Evolutionary conservation across 2,113 vertebrate genomes (phyloP).

Genomic region (Pogona vitticeps): DNA sequence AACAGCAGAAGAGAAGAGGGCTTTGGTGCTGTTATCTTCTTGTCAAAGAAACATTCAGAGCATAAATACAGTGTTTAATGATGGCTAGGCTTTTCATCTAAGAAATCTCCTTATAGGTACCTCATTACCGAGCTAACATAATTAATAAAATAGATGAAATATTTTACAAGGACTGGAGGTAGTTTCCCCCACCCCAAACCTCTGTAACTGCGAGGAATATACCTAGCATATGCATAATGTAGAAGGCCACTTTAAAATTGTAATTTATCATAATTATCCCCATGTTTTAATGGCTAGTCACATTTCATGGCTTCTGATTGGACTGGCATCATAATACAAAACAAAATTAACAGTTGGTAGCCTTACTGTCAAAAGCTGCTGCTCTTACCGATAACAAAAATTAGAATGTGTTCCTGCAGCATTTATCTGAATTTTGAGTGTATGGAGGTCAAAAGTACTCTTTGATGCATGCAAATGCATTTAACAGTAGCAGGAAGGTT

Average conservation of each 20-base stretch:
- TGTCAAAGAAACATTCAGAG: conserved; percentile 77
- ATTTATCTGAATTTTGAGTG: conserved; percentile 53
- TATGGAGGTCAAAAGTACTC: not conserved
- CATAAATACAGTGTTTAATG: conserved; percentile 85
- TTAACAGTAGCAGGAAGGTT: not conserved
- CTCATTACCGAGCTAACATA: conserved; percentile 81
- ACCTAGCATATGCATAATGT: conserved; percentile 77
- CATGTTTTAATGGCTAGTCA: conserved; percentile 80
- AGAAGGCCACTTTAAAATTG: conserved; percentile 74
- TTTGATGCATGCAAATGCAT: not conserved
- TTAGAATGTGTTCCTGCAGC: conserved; percentile 64
- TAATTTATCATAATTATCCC: conserved; percentile 86
- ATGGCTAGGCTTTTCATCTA: conserved; percentile 74
- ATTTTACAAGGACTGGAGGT: conserved; percentile 67
- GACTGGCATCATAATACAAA: conserved; percentile 75
- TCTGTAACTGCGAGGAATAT: conserved; percentile 75
- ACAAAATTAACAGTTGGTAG: conserved; percentile 80
- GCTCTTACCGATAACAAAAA: conserved; percentile 71
- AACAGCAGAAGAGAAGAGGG: conserved; percentile 49
- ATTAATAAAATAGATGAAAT: conserved; percentile 80
- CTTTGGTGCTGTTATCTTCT: conserved; percentile 62
- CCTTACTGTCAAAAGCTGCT: conserved; percentile 75
- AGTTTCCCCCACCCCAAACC: conserved; percentile 18
- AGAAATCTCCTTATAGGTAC: conserved; percentile 78
- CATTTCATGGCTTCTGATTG: conserved; percentile 83